phyloP scores from a whole-genome alignment of 2,888 invertebrate species.

The Lasioglossum calceatum region DNA sequence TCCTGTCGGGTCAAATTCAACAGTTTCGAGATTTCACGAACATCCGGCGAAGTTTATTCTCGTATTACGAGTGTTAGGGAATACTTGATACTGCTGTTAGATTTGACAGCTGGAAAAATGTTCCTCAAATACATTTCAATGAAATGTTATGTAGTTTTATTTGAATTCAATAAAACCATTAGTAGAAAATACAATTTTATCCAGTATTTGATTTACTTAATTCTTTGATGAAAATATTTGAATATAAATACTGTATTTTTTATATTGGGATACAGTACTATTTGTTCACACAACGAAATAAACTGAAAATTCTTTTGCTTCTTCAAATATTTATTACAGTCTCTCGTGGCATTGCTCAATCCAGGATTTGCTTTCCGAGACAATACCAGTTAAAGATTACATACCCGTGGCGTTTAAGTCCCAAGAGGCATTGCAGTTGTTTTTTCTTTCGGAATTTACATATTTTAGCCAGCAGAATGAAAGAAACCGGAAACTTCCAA shows the following conservation, averaged over 20 bases:
- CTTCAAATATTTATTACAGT: not conserved
- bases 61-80: not conserved
- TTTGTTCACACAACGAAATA: not conserved
- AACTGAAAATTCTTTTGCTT: not conserved
- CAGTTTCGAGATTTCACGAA: constrained; percentile 20
- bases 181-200: not conserved
- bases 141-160: not conserved
- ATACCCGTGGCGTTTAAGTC: not conserved
- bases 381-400: not conserved
- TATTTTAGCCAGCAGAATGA: not conserved
- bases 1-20: not conserved
- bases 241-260: not conserved
- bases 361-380: not conserved
- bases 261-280: no score
- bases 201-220: not conserved
- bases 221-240: not conserved
- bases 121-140: not conserved
- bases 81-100: not conserved
- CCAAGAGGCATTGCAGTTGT: not conserved
- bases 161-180: not conserved
- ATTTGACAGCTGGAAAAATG: not conserved
- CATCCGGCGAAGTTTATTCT: constrained; percentile 6
- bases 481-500: not conserved
- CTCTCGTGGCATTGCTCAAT: not conserved
- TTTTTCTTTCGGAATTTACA: not conserved